Evolutionary conservation across 2,888 invertebrate species (phyloP), one percentile per base, ranked within the genome.

Genomic region (Omphaloscelis lunosa): DNA sequence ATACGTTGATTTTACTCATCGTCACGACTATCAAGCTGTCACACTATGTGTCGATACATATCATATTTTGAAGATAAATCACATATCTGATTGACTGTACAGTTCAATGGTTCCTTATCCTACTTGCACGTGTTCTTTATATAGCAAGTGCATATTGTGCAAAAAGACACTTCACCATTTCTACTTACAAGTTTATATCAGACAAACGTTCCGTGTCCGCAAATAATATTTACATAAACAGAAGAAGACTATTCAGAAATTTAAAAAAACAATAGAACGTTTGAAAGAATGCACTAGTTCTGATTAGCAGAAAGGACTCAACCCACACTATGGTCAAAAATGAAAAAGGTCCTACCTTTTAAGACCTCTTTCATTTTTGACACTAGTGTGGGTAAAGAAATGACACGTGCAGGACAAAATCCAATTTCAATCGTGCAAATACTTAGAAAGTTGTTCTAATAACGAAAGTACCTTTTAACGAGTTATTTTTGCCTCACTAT

Each of bases 61-160:
- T 59, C 23, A 27, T 69, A 84, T 72, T 53, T 66, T 41, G n/a
- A 45, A 83, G 82, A 85, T 85, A 81, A 81, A 51, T 23, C 27
- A 39, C 45, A 59, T 67, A 76, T 76, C 72, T 80, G 56, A 71
- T 68, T 63, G 41, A n/a, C 20, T 12, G 59, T 71, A 73, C 71
- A 71, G 72, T 81, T 85, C 67, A 71, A 71, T 71, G 67, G 63
- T 76, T 65, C 29, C 70, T 51, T 74, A 82, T 85, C 68, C 72
- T 79, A 79, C 68, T 76, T 85, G 73, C 72, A 45, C 69, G 34
- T 62, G 58, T 74, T 62, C 59, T 84, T 73, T 67, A 65, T 62
- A 77, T 84, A 84, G 53, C 71, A n/a, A n/a, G 5, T 72, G 53
- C 0, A 69, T 34, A n/a, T 34, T n/a, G 29, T 51, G 15, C 23